Base-by-base conservation (phyloP, 2,888 invertebrate species). In the Cephus spinipes region DNA sequence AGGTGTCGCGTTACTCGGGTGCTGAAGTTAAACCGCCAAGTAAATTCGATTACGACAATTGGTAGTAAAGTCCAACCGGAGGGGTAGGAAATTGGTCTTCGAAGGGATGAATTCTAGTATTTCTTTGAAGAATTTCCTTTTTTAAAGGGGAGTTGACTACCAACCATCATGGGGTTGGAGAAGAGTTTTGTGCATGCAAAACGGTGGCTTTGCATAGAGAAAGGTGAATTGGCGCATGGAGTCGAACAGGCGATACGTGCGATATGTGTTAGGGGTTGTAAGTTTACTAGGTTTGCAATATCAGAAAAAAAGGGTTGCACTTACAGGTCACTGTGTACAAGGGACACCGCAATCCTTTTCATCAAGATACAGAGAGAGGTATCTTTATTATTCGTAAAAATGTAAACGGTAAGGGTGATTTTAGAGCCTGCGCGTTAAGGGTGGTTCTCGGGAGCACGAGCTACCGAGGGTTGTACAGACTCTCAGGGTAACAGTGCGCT, bases 401-500 rank as follows among this genome's bases (percentile, higher is more conserved):
- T 55, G 55, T 55, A 23, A 55, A 55, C 23, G 23, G 23, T 23
- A 23, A 55, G 55, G 55, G 55, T 55, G 55, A 23, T 23, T 55
- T 23, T 23, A 55, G 55, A 55, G 55, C 23, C 9, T 55, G 55
- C 55, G 55, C 55, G 23, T 23, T 55, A 55, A 23, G 55, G 55
- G 55, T 23, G 6, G 55, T 23, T 55, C 55, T 23, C 23, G 55
- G 55, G 55, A 55, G 55, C 55, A 55, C 55, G 55, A 55, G 55
- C 55, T 55, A 55, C 15, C 84, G 80, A 85, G 82, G 83, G 83
- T 83, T 80, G 84, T 73, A 74, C 83, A 82, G 82, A 81, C 80
- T 81, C 76, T 79, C 83, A 77, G 80, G 80, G 83, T 78, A 84
- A 87, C 89, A 90, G 90, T 90, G 83, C 87, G 90, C 90, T 89